Conservation (phyloP, 2,797 vertebrate species). For the Chiroxiphia lanceolata region DNA sequence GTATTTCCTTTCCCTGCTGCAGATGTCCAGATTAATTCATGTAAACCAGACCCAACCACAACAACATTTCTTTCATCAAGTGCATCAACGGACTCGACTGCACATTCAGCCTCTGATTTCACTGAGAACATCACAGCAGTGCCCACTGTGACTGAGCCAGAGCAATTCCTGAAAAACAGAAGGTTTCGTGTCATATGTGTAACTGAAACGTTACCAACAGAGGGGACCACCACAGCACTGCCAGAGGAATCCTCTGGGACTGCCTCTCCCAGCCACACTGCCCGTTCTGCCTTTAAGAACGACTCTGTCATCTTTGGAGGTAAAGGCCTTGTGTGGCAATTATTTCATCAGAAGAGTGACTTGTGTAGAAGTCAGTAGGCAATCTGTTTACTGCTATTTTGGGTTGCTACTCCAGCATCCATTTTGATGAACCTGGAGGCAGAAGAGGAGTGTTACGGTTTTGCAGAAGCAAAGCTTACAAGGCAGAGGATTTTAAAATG, state of each 20-base stretch:
- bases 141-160: neutral
- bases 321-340: slow-evolving; percentile 37
- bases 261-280: neutral
- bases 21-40: slow-evolving; percentile 77
- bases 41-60: slow-evolving; percentile 65
- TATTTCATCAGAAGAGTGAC: neutral
- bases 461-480: neutral
- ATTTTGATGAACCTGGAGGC: neutral
- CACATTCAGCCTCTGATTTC: neutral
- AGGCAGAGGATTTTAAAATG: neutral
- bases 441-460: neutral
- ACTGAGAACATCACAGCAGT: neutral
- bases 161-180: neutral
- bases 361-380: neutral
- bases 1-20: neutral
- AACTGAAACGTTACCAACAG: slow-evolving; percentile 54
- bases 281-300: slow-evolving; percentile 54
- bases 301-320: slow-evolving; percentile 75
- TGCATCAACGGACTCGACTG: neutral
- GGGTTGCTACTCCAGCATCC: neutral
- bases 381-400: neutral
- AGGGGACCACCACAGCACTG: slow-evolving; percentile 17
- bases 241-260: neutral
- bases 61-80: neutral
- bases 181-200: slow-evolving; percentile 55